Base-by-base conservation (phyloP, 1,140 invertebrate species). In the Belonocnema kinseyi region DNA sequence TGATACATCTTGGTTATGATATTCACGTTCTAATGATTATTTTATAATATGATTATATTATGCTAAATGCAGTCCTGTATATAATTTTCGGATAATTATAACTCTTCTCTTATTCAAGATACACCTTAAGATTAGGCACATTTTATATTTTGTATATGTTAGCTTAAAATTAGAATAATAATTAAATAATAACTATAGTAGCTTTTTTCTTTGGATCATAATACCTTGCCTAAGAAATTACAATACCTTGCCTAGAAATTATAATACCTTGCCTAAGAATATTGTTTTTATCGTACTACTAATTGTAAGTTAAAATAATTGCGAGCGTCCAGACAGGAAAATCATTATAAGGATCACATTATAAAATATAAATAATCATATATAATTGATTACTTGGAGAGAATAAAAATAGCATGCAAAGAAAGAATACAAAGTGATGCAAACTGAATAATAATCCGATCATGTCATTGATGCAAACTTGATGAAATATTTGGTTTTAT, bases 171-270 rank as follows among this genome's bases (percentile, higher is more conserved):
- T 10, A 46, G 40, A 11, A 11, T 46, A 46, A 8, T 46, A 46
- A 46, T 10, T 33, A 61, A 61, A 33, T 61, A 26, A 61, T 26
- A 61, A 14, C 58, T 61, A 61, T 10, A 21, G 3, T 14, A 21
- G 8, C 11, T 61, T 61, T 46, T 61, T 12, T 61, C 58, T 61
- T 61, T 61, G 58, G 58, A 61, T 61, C 58, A 61, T 61, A 61
- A 61, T 61, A 61, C 58, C 58, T 61, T 61, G 56, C 56, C 56
- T 61, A 61, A 33, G 56, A 61, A 61, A 61, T 61, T 19, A 40
- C 40, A 61, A 33, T 61, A 33, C 19, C 17, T 11, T n/a, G n/a
- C n/a, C n/a, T n/a, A n/a, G n/a, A n/a, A n/a, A 61, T 61, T 26
- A 61, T 61, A 61, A 61, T 61, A 61, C 58, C 58, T 61, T 58